Evolutionary conservation across 53 echinoderm and acorn worm species (phyloP), one percentile per base, ranked within the genome.

Genomic region (Paracentrotus lividus): DNA sequence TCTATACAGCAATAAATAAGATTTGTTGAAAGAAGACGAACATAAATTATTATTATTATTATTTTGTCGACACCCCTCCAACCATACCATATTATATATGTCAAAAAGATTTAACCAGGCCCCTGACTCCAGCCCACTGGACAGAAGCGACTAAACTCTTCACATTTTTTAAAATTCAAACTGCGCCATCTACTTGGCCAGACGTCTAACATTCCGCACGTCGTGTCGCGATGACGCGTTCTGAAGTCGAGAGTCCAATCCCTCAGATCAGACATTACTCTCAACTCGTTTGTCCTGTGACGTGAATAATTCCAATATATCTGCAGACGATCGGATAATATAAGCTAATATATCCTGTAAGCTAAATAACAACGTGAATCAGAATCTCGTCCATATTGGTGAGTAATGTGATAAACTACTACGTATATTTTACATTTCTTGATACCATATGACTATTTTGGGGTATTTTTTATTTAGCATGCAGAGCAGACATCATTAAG

Each of bases 141-240:
- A n/a, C n/a, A 4, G 27, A 26, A 20, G 36, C 2, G n/a, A 69
- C 38, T 69, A 16, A 36, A 69, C 69, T 69, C 36, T 38, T 16
- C 16, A 0, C 69, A 18, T 45, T 47, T 78, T 26, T 78, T 26
- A 45, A 26, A n/a, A n/a, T 45, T n/a, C 7, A 45, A 78, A 78
- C n/a, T 15, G 45, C 81, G 81, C 81, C 81, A 78, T 78, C 81
- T 78, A 78, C 10, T 78, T 78, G 45, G 78, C 78, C 7, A 78
- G 78, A 45, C 45, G 43, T 78, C 44, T 42, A 42, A 45, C 55
- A 86, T 86, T 86, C 86, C 86, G 31, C 54, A 86, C 86, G 86
- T 86, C 10, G 34, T 0, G 18, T 12, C 34, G 54, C 86, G 86
- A 33, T 86, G 86, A 86, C 86, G 86, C 86, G 55, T 51, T 51